Evolutionary conservation across 2,888 invertebrate species (phyloP).

Genomic region (Keiferia lycopersicella): DNA sequence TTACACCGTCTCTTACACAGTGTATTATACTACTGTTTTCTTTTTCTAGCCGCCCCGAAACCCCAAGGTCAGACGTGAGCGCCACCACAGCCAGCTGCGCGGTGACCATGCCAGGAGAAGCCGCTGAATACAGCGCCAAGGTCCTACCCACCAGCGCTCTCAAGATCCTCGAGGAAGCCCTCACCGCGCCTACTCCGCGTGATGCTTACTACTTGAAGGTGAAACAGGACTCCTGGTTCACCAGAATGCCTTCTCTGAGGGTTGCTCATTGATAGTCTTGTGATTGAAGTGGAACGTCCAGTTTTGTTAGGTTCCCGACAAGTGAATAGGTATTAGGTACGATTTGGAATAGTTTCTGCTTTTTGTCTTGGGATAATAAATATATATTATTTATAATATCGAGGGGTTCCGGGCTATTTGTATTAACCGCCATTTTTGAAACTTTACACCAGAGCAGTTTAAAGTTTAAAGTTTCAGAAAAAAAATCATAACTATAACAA

Average conservation of each 20-base stretch:
- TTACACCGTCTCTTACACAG: too few species aligned
- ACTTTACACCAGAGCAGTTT: too few species aligned
- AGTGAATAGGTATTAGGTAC: too few species aligned
- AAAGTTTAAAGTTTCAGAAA: too few species aligned
- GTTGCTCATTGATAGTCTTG: slow-evolving; percentile 38
- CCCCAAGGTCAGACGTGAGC: slow-evolving; percentile 71
- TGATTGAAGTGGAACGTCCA: not conserved
- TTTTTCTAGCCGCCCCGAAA: slow-evolving; percentile 70
- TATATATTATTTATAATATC: too few species aligned
- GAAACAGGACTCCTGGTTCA: slow-evolving; percentile 78
- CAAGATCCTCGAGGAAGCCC: slow-evolving; percentile 83
- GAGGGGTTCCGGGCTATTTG: too few species aligned
- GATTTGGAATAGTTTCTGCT: too few species aligned
- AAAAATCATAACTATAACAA: too few species aligned
- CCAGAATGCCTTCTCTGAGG: slow-evolving; percentile 75
- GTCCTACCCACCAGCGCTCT: slow-evolving; percentile 82
- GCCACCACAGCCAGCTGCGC: slow-evolving; percentile 68
- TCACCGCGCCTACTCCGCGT: slow-evolving; percentile 79
- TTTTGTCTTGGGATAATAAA: not conserved
- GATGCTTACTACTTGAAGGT: slow-evolving; percentile 78
- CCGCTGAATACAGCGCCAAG: slow-evolving; percentile 84
- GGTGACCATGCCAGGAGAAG: slow-evolving; percentile 79
- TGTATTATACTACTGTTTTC: too few species aligned
- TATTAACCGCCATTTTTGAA: too few species aligned
- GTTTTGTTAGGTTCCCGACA: not conserved